These are phyloP conservation scores for Agraylea sexmaculata DNA, from an alignment of 1,140 invertebrate genomes.

Conservation along the genomic window DNA sequence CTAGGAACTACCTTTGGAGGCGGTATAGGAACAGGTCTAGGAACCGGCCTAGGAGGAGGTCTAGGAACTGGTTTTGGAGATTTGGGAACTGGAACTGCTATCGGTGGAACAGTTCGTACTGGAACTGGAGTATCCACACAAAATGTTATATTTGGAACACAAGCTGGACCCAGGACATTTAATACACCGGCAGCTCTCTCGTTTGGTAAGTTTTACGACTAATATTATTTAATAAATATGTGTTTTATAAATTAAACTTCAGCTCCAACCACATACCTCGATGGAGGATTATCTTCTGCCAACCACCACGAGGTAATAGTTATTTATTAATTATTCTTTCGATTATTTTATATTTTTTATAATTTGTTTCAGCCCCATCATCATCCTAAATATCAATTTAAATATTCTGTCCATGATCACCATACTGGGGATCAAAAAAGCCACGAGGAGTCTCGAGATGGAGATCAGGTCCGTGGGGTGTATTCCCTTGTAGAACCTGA, in stretches of 20 bases:
- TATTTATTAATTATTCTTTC: not conserved
- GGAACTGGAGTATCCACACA: slow-evolving; percentile 13
- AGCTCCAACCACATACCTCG: not conserved
- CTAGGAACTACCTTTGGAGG: not conserved
- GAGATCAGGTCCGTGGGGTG: slow-evolving; percentile 25
- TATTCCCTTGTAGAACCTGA: slow-evolving; percentile 33
- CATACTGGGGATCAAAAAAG: slow-evolving; percentile 29
- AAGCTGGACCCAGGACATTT: slow-evolving; percentile 1
- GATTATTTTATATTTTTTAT: not conserved
- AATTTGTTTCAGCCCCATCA: slow-evolving; percentile 14
- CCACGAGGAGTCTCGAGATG: slow-evolving; percentile 28
- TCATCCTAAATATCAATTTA: slow-evolving; percentile 26
- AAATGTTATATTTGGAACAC: slow-evolving; percentile 9
- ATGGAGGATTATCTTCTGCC: not conserved
- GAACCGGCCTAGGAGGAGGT: slow-evolving; percentile 5
- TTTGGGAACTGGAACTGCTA: not conserved
- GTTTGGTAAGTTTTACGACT: slow-evolving; percentile 7
- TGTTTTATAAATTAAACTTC: not conserved
- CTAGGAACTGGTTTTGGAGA: slow-evolving; percentile 6
- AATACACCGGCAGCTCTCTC: not conserved
- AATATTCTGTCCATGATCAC: slow-evolving; percentile 26
- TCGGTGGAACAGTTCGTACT: not conserved
- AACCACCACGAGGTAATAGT: not conserved
- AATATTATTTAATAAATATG: not conserved
- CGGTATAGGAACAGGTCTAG: not conserved